Evolutionary conservation across 2,113 vertebrate species (phyloP), one percentile per base, ranked within the genome.

Genomic region (Thunnus thynnus): DNA sequence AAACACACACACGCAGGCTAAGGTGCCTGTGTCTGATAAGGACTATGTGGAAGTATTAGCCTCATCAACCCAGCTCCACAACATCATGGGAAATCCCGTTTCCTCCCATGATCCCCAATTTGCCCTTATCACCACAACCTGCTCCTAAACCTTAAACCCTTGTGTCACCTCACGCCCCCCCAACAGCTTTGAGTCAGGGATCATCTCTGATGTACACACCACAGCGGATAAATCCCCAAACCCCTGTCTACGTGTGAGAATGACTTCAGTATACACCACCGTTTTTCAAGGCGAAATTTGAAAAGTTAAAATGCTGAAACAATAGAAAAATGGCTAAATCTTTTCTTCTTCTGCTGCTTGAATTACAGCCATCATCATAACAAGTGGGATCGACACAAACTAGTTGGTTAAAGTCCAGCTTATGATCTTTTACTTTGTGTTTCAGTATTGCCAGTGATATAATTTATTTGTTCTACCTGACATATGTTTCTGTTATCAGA

Each of bases 21-120:
- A 89, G 90, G 92, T 91, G 91, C 66, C 58, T 63, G 27, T 30
- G 77, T 85, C 52, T 84, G 91, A 93, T 94, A 91, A 91, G 91
- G 73, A 41, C 71, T 20, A 4, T 47, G 72, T 62, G 71, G 75
- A 89, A 82, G 84, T 64, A 71, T 87, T 84, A 83, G 67, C 78
- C 56, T 83, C 82, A 81, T 84, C 84, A 80, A 48, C 41, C 56
- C 72, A 20, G 50, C 27, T 22, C 80, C 64, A 25, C n/a, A 63
- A 55, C 70, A 85, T 80, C 70, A 83, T 56, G 51, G 65, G 73
- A 87, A 92, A 90, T 78, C 84, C 84, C 1, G 16, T 83, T 88
- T 86, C 72, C 83, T 86, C 75, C 73, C 55, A 8, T 78, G 82
- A 89, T 88, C 87, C 82, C 73, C 80, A 69, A 71, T 76, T 78